phyloP scores from a whole-genome alignment of 2,797 vertebrate species.

The Myiothlypis chrysogaster region DNA sequence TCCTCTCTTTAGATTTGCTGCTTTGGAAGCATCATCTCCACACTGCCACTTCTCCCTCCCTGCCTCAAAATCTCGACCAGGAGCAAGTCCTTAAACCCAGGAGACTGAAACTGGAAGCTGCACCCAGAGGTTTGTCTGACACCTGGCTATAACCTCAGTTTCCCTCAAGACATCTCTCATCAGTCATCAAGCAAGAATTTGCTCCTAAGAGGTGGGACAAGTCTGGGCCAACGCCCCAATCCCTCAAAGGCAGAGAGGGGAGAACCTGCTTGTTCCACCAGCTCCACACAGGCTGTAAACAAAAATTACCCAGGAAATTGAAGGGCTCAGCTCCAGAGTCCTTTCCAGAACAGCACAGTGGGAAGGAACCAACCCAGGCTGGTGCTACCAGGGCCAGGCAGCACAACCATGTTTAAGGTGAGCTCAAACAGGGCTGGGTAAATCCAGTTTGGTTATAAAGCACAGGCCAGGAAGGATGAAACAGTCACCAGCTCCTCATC shows the following conservation, averaged over 20 bases:
- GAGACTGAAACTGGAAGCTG: neutral
- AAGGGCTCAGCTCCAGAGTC: neutral
- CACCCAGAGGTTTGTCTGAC: neutral
- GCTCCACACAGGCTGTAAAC: neutral
- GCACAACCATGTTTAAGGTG: neutral
- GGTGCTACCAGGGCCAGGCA: neutral
- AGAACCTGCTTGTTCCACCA: conserved; percentile 2
- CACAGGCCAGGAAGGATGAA: neutral
- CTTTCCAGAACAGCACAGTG: neutral
- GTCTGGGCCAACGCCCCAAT: neutral
- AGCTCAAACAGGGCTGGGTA: neutral
- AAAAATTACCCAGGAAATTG: neutral
- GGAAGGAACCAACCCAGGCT: neutral
- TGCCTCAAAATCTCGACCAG: neutral
- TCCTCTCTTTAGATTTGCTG: neutral
- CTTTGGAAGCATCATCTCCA: neutral
- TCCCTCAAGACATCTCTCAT: neutral
- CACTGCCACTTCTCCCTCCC: neutral
- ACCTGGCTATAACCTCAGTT: neutral
- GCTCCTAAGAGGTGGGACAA: neutral
- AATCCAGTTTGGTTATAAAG: neutral
- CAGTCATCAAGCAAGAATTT: neutral
- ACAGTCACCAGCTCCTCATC: neutral
- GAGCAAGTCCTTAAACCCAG: neutral
- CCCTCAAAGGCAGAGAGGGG: neutral